Percentiles rank a stretch among this genome's conserved stretches.
phyloP scores from a whole-genome alignment of 2,888 invertebrate species.

The Leucoma salicis region DNA sequence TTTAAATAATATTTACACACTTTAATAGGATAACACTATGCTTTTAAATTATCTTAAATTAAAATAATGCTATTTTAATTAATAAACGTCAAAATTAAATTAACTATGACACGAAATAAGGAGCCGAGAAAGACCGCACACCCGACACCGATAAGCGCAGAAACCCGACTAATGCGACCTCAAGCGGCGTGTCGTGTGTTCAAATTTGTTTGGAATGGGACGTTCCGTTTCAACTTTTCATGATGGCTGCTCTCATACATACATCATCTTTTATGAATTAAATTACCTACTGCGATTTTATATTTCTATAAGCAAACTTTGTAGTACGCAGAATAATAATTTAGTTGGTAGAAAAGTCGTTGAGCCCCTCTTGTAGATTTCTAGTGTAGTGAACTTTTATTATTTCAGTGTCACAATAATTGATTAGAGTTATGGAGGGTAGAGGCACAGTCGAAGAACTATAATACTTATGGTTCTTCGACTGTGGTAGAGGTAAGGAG shows the following conservation, averaged over 20 bases:
- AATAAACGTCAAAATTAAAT: constrained; percentile 44
- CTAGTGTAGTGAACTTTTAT: too few species aligned
- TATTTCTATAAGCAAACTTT: too few species aligned
- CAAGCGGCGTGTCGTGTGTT: constrained; percentile 51
- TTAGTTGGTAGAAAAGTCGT: too few species aligned
- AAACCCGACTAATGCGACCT: constrained; percentile 78
- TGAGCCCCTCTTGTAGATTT: too few species aligned
- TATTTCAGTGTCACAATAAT: too few species aligned
- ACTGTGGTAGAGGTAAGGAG: too few species aligned
- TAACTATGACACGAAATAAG: constrained; percentile 62
- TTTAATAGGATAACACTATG: constrained; percentile 39
- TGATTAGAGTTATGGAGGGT: too few species aligned
- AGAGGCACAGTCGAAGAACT: too few species aligned
- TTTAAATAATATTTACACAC: constrained; percentile 51
- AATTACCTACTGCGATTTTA: too few species aligned
- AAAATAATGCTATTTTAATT: constrained; percentile 41
- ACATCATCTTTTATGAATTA: background rate
- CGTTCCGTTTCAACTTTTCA: constrained; percentile 49
- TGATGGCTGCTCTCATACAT: constrained; percentile 46
- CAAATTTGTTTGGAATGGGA: constrained; percentile 48
- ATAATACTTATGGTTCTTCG: too few species aligned
- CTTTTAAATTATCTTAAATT: constrained; percentile 31
- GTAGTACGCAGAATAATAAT: too few species aligned
- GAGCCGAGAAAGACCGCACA: constrained; percentile 63
- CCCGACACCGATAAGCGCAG: constrained; percentile 67